A percentile compares a stretch with the other conserved stretches of the same genome.
Evolutionary conservation across 2,113 vertebrate species (phyloP).

Genomic region (Eretmochelys imbricata): DNA sequence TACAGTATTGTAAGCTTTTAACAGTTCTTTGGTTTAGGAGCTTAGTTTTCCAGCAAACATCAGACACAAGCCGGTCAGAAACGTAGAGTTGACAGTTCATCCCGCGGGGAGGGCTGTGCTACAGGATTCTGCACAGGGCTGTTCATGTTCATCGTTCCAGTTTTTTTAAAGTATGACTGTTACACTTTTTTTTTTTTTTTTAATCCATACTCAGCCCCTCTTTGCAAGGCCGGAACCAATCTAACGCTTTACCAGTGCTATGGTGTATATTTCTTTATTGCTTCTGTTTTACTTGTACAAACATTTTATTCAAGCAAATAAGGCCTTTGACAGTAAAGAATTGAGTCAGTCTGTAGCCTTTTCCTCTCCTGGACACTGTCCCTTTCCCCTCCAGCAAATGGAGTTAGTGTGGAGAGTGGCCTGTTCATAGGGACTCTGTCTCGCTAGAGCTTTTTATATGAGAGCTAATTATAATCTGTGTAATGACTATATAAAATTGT

Average conservation of each 20-base stretch:
- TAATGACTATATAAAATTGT: background rate
- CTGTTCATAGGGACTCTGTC: background rate
- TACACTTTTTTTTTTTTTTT: constrained; percentile 24
- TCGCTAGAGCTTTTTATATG: background rate
- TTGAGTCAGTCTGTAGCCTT: background rate
- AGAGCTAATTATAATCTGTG: background rate
- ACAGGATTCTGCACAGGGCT: constrained; percentile 13
- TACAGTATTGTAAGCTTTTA: constrained; percentile 31
- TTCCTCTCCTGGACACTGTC: fast-evolving
- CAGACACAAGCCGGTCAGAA: background rate
- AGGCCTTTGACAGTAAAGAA: constrained; percentile 28
- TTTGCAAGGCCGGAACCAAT: constrained; percentile 38
- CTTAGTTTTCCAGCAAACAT: background rate
- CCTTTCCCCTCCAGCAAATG: background rate
- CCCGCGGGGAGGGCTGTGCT: constrained; percentile 3
- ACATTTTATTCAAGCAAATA: constrained; percentile 41
- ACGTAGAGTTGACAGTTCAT: background rate
- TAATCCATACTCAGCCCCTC: background rate
- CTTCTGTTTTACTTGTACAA: constrained; percentile 63
- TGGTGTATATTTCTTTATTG: constrained; percentile 66
- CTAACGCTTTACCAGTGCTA: constrained; percentile 58
- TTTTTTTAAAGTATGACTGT: constrained; percentile 30
- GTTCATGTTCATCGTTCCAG: background rate
- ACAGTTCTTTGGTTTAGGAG: constrained; percentile 22
- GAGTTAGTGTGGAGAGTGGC: background rate